Base-by-base conservation (phyloP, 2,888 invertebrate species). In the Polylopha cassiicola region DNA sequence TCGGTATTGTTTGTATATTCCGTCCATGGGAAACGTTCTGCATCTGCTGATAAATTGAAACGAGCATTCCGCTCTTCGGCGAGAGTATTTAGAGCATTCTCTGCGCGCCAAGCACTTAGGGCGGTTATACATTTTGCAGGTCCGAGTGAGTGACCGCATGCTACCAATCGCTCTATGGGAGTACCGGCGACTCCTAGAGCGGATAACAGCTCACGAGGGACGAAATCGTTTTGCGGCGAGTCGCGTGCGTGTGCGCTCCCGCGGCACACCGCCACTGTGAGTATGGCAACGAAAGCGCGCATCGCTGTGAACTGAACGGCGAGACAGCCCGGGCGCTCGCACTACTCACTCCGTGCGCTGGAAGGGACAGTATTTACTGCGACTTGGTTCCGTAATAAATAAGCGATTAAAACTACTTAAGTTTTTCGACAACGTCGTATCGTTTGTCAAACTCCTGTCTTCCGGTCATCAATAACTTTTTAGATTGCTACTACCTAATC, bases 51-150 rank as follows among this genome's bases (percentile, higher is more conserved):
- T 28, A 76, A 46, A 44, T 66, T 64, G 42, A 58, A 58, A 13
- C 28, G 43, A 21, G 41, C 32, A 6, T 51, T 44, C 14, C 54
- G 45, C 34, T 58, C 41, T 36, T 49, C 51, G 27, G 43, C 36
- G 33, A 61, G 53, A 2, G 51, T 37, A 20, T 56, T 42, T 34
- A 70, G 32, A 1, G 79, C 78, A 13, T 65, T 65, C 53, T 75
- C 66, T 15, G 89, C 80, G 26, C 87, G 85, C 74, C 87, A 87
- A 10, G 85, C 63, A 28, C 88, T 76, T 38, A 87, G 82, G n/a
- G 88, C 76, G 58, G 86, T 86, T 30, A 89, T 60, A 61, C 89
- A 89, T 65, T 87, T 86, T 39, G 82, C 44, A 3, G 87, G 66
- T 28, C 86, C 87, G 32, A 84, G 60, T n/a, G 58, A 50, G 41